Percentiles rank a stretch among this genome's conserved stretches.
Conservation (phyloP, 2,888 invertebrate species). For the Helicoverpa assulta region DNA sequence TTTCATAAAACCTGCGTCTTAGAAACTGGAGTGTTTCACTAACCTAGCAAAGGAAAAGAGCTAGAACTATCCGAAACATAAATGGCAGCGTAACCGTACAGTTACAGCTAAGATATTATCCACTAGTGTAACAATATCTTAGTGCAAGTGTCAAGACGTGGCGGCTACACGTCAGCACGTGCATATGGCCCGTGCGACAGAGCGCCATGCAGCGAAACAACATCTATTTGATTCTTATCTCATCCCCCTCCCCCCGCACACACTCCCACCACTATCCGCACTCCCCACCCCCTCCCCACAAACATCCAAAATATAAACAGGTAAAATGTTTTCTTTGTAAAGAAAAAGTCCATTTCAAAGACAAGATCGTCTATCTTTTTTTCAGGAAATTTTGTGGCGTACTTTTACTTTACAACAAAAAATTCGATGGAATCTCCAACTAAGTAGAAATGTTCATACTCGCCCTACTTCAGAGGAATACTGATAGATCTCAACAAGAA, state of each 20-base stretch:
- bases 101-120: conserved; percentile 55
- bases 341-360: conserved; percentile 81
- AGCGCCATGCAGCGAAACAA: conserved; percentile 88
- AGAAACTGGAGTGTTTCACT: conserved; percentile 27
- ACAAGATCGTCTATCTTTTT: conserved; percentile 79
- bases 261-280: conserved; percentile 61
- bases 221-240: conserved; percentile 90
- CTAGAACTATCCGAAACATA: conserved; percentile 41
- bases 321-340: conserved; percentile 84
- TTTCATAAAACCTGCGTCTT: conserved; percentile 14
- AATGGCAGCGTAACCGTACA: conserved; percentile 38
- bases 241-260: conserved; percentile 69
- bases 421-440: conserved; percentile 43
- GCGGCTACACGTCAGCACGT: conserved; percentile 81
- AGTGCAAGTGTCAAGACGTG: conserved; percentile 84
- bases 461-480: conserved; percentile 21
- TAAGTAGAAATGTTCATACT: conserved; percentile 30
- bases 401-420: conserved; percentile 60
- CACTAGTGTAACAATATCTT: conserved; percentile 68
- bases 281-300: conserved; percentile 67
- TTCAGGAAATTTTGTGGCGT: conserved; percentile 66
- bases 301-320: conserved; percentile 85
- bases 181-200: conserved; percentile 83
- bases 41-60: conserved; percentile 38
- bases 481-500: conserved; percentile 14